phyloP scores from a whole-genome alignment of 2,888 invertebrate species.

The Limnephilus rhombicus region DNA sequence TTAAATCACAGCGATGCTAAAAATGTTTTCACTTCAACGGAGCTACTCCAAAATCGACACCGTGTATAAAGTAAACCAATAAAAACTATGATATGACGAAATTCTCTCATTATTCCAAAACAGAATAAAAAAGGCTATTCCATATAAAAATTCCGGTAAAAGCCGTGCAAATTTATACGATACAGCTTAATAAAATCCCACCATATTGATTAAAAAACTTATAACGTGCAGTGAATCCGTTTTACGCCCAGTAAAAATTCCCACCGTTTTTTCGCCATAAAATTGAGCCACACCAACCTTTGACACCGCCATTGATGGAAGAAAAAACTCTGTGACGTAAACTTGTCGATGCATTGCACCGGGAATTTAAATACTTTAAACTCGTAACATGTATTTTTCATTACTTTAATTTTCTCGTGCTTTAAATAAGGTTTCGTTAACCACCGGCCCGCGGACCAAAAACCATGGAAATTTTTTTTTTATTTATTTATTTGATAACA shows the following conservation, averaged over 20 bases:
- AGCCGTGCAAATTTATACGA: not conserved
- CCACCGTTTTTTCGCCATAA: not conserved
- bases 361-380: not conserved
- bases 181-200: not conserved
- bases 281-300: not conserved
- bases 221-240: not conserved
- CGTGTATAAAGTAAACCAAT: no score
- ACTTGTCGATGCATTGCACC: not conserved
- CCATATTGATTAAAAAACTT: not conserved
- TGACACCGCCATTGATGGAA: not conserved
- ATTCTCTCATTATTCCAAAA: no score
- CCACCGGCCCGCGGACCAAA: not conserved
- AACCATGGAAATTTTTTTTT: no score
- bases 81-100: no score
- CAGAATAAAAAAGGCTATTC: no score
- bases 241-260: not conserved
- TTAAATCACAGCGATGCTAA: no score
- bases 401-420: not conserved
- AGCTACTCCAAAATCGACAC: no score
- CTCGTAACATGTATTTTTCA: not conserved
- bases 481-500: no score
- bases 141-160: not conserved
- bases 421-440: not conserved
- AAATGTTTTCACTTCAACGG: no score
- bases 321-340: not conserved